Percentiles rank a stretch among this genome's conserved stretches.
These are phyloP conservation scores for Dryocosmus kuriphilus DNA, from an alignment of 2,888 invertebrate genomes.

Conservation along the genomic window DNA sequence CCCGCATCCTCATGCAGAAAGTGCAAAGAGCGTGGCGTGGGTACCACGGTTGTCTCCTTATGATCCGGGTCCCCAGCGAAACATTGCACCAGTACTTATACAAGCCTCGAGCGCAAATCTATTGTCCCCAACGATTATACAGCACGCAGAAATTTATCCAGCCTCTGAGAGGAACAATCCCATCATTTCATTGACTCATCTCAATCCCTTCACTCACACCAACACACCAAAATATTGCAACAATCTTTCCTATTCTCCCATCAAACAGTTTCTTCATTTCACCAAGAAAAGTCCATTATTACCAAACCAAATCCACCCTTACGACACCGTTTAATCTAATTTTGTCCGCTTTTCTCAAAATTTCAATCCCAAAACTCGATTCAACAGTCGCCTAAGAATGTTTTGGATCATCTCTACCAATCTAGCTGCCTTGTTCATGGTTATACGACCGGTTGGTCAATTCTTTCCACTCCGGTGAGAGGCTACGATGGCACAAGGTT, in stretches of 20 bases:
- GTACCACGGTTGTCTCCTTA: conserved; percentile 55
- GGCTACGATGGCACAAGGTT: conserved; percentile 47
- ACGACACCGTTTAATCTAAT: conserved; percentile 48
- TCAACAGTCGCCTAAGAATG: not conserved
- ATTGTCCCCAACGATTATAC: conserved; percentile 56
- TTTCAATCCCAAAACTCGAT: not conserved
- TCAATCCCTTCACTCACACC: not conserved
- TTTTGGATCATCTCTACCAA: conserved; percentile 25
- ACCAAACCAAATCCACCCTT: conserved; percentile 59
- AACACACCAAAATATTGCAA: not conserved
- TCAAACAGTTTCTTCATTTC: conserved; percentile 33
- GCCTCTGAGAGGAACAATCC: not conserved
- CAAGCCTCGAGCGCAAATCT: conserved; percentile 61
- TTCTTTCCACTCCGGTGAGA: conserved; percentile 61
- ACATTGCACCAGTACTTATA: conserved; percentile 64
- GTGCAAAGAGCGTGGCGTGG: conserved; percentile 60
- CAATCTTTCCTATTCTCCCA: not conserved
- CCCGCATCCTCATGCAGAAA: conserved; percentile 67
- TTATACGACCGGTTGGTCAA: conserved; percentile 63
- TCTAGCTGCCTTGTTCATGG: conserved; percentile 50
- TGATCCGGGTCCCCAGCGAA: conserved; percentile 64
- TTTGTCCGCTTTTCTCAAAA: conserved; percentile 35
- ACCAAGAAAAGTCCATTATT: conserved; percentile 67
- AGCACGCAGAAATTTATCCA: conserved; percentile 38
- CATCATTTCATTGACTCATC: conserved; percentile 21